These are phyloP conservation scores for Chloroceryle amazona DNA, from an alignment of 2,797 vertebrate genomes.

Conservation along the genomic window DNA sequence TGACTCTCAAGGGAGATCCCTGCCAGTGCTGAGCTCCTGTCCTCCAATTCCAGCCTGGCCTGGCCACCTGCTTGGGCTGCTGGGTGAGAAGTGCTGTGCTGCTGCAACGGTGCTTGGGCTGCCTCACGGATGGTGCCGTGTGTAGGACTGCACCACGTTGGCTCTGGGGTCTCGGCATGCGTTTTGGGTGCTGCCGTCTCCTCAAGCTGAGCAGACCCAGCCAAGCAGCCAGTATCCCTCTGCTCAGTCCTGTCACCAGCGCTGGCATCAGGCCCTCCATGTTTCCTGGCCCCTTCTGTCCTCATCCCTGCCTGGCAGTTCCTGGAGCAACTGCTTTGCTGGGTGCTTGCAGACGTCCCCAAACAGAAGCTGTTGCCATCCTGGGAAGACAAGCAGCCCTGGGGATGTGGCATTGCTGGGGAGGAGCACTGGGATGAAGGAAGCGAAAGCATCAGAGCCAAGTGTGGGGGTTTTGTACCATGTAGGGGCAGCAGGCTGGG, in stretches of 20 bases:
- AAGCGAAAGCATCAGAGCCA: background rate
- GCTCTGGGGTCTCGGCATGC: background rate
- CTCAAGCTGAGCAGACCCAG: background rate
- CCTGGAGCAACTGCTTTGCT: background rate
- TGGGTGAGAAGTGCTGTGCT: background rate
- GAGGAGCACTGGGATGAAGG: background rate
- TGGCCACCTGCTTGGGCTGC: background rate
- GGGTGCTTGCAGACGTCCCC: background rate
- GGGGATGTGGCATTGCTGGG: rapidly evolving
- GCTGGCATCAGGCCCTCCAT: background rate
- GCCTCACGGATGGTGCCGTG: background rate
- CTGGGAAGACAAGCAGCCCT: rapidly evolving
- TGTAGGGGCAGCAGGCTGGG: background rate
- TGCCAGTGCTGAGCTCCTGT: background rate
- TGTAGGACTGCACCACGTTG: rapidly evolving
- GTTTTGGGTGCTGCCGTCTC: background rate
- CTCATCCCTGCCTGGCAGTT: background rate
- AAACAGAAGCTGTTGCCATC: background rate
- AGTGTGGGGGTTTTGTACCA: background rate
- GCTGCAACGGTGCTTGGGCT: background rate
- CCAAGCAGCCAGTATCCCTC: background rate
- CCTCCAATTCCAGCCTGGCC: background rate
- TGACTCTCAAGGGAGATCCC: background rate
- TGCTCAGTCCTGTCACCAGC: rapidly evolving
- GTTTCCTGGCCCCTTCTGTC: conserved; percentile 19